Evolutionary conservation across 1,140 invertebrate genomes (phyloP), one percentile per base, ranked within the genome.

Genomic region (Zaprionus inermis): DNA sequence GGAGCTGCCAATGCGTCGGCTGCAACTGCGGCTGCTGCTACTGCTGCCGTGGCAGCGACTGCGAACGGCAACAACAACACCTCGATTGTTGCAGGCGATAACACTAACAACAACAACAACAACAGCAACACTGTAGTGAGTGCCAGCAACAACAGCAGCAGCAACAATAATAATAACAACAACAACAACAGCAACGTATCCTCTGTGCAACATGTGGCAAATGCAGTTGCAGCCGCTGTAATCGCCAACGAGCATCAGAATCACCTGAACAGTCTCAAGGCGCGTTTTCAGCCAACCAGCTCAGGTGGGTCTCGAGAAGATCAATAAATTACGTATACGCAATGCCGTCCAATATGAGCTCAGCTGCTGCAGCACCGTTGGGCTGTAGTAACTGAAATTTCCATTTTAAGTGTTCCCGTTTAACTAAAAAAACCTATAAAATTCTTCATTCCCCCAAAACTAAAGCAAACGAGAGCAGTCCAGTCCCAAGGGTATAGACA

Each of bases 201-300:
- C n/a, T 76, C 80, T 3, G 90, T 85, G 70, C 90, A 91, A 75
- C 85, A 91, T 68, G 90, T 91, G 74, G 90, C 90, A 73, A 91
- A 78, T 66, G 90, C 78, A 6, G 90, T 91, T 12, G 90, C 90
- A 20, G 90, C 90, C 3, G 89, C 89, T 0, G 90, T 90, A 0
- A 91, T 91, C 30, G 90, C 80, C 76, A 91, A 76, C 22, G 90
- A 91, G 72, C 90, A 91, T 76, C 86, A 91, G 16, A 86, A 79
- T 51, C 86, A 91, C 61, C 69, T 91, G 46, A 91, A 91, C 61
- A 90, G 71, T 46, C 71, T 91, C 14, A 91, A 91, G 55, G 79
- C 90, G 14, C 72, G 86, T 22, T 91, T 90, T 73, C 90, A 82
- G 52, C 81, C 85, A 70, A 61, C 81, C 16, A 89, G 78, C 57